Conservation (phyloP, 2,113 vertebrate species). For the Shinisaurus crocodilurus region DNA sequence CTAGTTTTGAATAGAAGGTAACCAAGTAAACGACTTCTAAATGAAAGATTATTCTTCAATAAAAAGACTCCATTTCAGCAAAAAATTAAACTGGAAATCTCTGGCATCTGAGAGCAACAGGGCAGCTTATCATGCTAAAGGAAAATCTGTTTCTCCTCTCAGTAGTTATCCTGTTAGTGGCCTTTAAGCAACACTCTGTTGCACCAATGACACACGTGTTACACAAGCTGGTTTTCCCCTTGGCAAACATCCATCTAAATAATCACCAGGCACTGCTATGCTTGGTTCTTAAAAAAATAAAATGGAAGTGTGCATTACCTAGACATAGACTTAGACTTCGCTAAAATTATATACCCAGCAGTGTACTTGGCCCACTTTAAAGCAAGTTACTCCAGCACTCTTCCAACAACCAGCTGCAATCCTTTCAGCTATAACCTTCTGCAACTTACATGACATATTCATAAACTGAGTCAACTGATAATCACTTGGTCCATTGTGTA, state of each 20-base stretch:
- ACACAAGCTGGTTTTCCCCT: conserved; percentile 72
- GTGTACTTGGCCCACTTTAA: conserved; percentile 21
- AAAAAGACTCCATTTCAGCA: conserved; percentile 61
- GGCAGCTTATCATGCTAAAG: conserved; percentile 61
- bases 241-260: conserved; percentile 68
- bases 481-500: conserved; percentile 58
- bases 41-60: conserved; percentile 57
- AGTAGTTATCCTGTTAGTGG: conserved; percentile 69
- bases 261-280: conserved; percentile 75
- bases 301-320: conserved; percentile 75
- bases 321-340: conserved; percentile 53
- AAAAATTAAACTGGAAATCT: conserved; percentile 58
- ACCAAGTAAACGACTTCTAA: conserved; percentile 59
- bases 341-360: conserved; percentile 49
- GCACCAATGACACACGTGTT: conserved; percentile 78
- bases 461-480: conserved; percentile 63
- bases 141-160: conserved; percentile 74
- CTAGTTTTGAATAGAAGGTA: conserved; percentile 49
- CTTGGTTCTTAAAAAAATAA: conserved; percentile 75
- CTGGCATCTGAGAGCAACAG: conserved; percentile 70
- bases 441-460: conserved; percentile 56
- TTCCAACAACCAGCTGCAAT: conserved; percentile 52
- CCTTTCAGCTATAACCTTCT: conserved; percentile 57
- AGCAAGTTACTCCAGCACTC: conserved; percentile 66
- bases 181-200: conserved; percentile 62